Percentiles rank a stretch among this genome's conserved stretches.
phyloP scores from a whole-genome alignment of 2,113 vertebrate species.

The Chionomys nivalis region DNA sequence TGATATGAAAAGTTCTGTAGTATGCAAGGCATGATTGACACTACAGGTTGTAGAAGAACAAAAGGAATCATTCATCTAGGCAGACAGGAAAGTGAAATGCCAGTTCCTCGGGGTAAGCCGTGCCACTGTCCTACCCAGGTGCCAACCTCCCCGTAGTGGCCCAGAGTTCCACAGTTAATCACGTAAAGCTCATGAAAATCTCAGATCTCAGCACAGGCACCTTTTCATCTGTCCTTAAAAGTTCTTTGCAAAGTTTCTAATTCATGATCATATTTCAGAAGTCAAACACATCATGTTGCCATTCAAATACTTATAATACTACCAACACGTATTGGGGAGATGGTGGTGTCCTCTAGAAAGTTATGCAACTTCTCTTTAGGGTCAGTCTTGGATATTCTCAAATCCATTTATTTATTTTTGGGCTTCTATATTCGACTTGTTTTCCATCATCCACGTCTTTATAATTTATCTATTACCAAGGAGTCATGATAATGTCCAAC shows the following conservation, averaged over 20 bases:
- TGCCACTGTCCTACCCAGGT: not conserved
- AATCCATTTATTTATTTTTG: not conserved
- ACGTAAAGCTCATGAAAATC: not conserved
- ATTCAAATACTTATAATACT: slow-evolving; percentile 23
- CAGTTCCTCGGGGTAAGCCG: slow-evolving; percentile 47
- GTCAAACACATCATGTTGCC: not conserved
- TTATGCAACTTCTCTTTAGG: not conserved
- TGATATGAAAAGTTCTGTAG: slow-evolving; percentile 68
- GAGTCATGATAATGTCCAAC: not conserved
- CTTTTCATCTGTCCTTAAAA: not conserved
- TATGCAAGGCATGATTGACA: slow-evolving; percentile 77
- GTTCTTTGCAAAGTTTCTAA: not conserved
- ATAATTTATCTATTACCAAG: not conserved
- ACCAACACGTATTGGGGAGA: not conserved
- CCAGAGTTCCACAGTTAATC: not conserved
- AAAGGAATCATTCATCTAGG: slow-evolving; percentile 16
- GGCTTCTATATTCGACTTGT: not conserved
- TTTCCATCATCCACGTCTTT: not conserved
- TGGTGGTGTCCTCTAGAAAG: not conserved
- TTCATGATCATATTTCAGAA: slow-evolving; percentile 13
- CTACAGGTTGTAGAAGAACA: slow-evolving; percentile 48
- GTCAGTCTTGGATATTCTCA: not conserved
- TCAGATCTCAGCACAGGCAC: not conserved
- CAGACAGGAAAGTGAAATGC: slow-evolving; percentile 58
- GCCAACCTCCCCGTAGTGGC: not conserved